Base-by-base conservation (phyloP, 1,140 invertebrate species). In the Drosophila ambigua region DNA sequence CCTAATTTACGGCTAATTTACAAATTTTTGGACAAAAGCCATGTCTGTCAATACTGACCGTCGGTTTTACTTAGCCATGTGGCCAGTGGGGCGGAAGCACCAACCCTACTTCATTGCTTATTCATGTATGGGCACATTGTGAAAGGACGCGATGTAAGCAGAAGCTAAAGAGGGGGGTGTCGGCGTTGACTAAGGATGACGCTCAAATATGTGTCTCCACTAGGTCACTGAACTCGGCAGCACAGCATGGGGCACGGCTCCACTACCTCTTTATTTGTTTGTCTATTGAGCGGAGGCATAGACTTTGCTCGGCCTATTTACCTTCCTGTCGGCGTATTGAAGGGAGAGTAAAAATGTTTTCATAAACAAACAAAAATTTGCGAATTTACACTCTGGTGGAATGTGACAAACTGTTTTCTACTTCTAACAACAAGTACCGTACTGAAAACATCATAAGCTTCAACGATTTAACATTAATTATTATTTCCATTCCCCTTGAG, bases 191-290 rank as follows among this genome's bases (percentile, higher is more conserved):
- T 51, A 16, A 63, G 46, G 50, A 60, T 35, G 45, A 52, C 41
- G 55, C 39, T 39, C 8, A 65, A 58, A 67, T 53, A 50, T 76
- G 49, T 64, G 51, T 63, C 63, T 68, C 57, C 51, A 66, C 49
- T 68, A 67, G 79, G 80, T 76, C 79, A 77, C 54, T 84, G 80
- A 84, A 79, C 79, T 59, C 55, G 4, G 20, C 4, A 7, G 7
- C 62, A 20, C 41, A 16, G 20, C 20, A 20, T 20, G 46, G 57
- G 15, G 24, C 16, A 26, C 11, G 13, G 16, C 50, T 11, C 20
- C 35, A 49, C 31, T 44, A 31, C 16, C 44, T 72, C 57, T 72
- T 54, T 50, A 62, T 72, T 72, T 72, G 35, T 61, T 54, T 54
- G 41, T 41, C 55, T 61, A 61, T 62, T 52, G 53, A 54, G 54